A percentile compares a stretch with the other conserved stretches of the same genome.
Evolutionary conservation across 2,113 vertebrate species (phyloP).

Genomic region (Bombycilla garrulus): DNA sequence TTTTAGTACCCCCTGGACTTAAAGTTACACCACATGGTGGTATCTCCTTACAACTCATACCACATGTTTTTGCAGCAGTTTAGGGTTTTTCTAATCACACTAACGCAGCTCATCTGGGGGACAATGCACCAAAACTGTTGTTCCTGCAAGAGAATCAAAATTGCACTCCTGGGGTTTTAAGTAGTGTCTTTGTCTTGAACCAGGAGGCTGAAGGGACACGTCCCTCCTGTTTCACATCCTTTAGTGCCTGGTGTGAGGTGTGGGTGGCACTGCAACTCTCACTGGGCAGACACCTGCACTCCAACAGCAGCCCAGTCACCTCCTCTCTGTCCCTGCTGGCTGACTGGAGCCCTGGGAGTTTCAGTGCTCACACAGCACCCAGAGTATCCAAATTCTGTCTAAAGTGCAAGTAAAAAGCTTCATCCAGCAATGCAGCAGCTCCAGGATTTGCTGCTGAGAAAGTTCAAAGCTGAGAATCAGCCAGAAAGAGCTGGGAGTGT

Average conservation of each 20-base stretch:
- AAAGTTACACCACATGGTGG: neutral
- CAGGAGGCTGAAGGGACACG: neutral
- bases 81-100: neutral
- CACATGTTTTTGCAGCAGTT: neutral
- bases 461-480: neutral
- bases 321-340: neutral
- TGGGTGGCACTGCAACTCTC: neutral
- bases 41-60: neutral
- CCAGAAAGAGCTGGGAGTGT: neutral
- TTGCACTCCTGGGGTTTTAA: neutral
- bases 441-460: neutral
- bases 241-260: rapidly evolving
- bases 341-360: neutral
- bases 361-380: neutral
- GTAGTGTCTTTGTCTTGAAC: neutral
- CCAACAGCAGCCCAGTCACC: neutral
- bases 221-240: neutral
- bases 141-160: neutral
- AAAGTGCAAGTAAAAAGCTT: neutral
- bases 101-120: neutral
- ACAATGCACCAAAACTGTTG: neutral
- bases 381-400: neutral
- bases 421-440: neutral
- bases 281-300: neutral
- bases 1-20: neutral